A percentile compares a stretch with the other conserved stretches of the same genome.
Evolutionary conservation across 2,797 vertebrate species (phyloP).

Genomic region (Coccyzus lansbergi): DNA sequence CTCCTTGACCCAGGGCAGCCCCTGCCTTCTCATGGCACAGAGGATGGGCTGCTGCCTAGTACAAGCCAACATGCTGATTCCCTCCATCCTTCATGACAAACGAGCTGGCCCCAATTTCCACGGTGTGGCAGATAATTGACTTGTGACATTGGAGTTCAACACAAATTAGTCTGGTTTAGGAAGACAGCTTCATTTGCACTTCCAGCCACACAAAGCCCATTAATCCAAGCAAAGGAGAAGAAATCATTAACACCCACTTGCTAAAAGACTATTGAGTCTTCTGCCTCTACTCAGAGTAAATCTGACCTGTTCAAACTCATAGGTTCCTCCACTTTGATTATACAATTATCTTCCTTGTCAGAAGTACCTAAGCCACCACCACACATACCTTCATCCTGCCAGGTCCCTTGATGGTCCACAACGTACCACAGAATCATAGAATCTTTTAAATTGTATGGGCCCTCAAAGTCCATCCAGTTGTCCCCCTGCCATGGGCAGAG

Average conservation of each 20-base stretch:
- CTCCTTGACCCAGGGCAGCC: not conserved
- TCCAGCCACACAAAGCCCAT: not conserved
- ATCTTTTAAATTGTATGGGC: no score
- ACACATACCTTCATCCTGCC: not conserved
- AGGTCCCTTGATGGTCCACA: not conserved
- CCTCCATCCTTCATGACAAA: rapidly evolving
- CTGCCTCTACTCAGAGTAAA: not conserved
- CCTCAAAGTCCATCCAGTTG: no score
- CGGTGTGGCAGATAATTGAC: not conserved
- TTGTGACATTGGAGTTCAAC: not conserved
- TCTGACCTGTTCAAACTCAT: not conserved
- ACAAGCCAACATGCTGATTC: not conserved
- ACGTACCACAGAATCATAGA: no score
- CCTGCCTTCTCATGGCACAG: rapidly evolving
- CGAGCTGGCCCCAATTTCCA: not conserved
- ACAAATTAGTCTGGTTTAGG: not conserved
- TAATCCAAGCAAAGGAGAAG: not conserved
- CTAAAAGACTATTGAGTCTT: not conserved
- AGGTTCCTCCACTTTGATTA: not conserved
- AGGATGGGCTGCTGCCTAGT: not conserved
- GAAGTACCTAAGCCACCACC: not conserved
- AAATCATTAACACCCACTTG: not conserved
- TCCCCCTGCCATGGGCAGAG: no score
- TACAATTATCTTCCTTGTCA: not conserved
- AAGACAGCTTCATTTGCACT: not conserved